Evolutionary conservation across 2,797 vertebrate genomes (phyloP).

Genomic region (Eidolon dupreanum): DNA sequence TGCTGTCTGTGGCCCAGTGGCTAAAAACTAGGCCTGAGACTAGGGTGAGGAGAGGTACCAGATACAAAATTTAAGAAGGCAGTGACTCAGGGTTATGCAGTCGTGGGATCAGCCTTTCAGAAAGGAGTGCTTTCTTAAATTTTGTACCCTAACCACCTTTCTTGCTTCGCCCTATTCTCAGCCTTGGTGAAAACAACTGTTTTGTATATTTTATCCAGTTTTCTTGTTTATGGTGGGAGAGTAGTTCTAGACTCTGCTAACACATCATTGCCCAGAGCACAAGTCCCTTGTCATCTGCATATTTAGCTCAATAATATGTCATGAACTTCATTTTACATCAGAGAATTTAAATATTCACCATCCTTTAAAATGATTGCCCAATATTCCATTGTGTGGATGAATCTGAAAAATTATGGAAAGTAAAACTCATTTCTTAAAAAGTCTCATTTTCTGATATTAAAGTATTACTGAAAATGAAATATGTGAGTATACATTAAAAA

Average conservation of each 20-base stretch:
- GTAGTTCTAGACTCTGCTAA: neutral
- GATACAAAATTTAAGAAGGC: neutral
- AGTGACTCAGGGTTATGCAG: neutral
- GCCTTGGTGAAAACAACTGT: neutral
- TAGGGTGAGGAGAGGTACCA: neutral
- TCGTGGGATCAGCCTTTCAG: neutral
- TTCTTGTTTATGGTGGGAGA: neutral
- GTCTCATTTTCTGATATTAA: neutral
- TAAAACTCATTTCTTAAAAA: conserved; percentile 50
- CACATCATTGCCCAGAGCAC: neutral
- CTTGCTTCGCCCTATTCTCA: neutral
- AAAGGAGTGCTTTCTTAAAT: neutral
- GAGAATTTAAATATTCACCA: neutral
- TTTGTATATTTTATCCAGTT: neutral
- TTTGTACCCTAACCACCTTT: neutral
- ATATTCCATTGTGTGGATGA: neutral
- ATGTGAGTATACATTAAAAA: neutral
- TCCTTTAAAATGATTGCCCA: conserved; percentile 26
- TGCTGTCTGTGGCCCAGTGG: neutral
- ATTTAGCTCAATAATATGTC: neutral
- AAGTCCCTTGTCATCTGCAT: neutral
- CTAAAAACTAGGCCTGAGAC: neutral
- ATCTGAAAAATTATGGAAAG: conserved; percentile 14
- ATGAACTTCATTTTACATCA: neutral
- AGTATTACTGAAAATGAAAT: conserved; percentile 20